Percentiles rank a stretch among this genome's conserved stretches.
Evolutionary conservation across 2,797 vertebrate species (phyloP).

Genomic region (Thripadectes ignobilis): DNA sequence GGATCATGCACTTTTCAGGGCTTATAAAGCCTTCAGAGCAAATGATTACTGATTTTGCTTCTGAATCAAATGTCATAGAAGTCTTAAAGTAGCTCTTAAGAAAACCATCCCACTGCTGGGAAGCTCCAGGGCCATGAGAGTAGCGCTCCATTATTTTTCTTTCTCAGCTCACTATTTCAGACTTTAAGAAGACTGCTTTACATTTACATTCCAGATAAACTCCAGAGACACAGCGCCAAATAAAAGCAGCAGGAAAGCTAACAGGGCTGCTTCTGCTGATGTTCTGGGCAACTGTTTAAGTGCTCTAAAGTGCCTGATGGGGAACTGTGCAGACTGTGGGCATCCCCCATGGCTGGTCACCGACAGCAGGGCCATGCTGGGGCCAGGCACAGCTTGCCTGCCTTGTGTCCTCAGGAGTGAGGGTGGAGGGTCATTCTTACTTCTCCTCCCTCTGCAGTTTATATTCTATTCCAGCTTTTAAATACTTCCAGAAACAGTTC

Average conservation of each 20-base stretch:
- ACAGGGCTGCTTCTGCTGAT: background rate
- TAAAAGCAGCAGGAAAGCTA: background rate
- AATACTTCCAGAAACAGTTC: background rate
- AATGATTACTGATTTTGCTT: background rate
- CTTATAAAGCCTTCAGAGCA: background rate
- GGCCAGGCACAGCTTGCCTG: background rate
- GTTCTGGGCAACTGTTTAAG: background rate
- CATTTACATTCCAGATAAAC: background rate
- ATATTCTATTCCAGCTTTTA: background rate
- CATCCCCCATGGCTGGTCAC: fast-evolving
- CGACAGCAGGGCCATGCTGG: background rate
- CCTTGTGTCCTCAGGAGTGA: background rate
- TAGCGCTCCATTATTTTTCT: background rate
- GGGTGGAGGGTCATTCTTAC: background rate
- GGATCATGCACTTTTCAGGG: background rate
- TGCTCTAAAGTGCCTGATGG: background rate
- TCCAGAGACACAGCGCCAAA: background rate
- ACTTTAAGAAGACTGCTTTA: background rate
- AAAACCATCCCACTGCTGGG: background rate
- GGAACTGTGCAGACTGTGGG: background rate
- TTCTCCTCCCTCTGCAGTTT: background rate
- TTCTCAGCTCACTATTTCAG: background rate
- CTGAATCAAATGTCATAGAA: background rate
- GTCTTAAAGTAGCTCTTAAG: background rate
- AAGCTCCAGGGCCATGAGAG: background rate